Conservation (phyloP, 2,888 invertebrate species). For the Limnephilus marmoratus region DNA sequence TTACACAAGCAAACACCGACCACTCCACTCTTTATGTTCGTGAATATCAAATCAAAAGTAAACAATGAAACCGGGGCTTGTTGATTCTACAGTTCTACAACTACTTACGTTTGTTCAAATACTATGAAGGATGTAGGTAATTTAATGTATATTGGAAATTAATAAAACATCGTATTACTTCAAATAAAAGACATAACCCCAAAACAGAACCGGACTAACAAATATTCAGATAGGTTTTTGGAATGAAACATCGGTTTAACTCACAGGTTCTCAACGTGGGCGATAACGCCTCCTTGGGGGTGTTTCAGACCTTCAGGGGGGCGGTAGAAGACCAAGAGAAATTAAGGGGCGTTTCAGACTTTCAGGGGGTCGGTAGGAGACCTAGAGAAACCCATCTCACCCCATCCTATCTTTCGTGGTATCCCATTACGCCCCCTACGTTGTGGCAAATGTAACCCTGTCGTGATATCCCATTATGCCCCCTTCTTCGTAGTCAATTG, state of each 20-base stretch:
- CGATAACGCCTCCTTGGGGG: no score
- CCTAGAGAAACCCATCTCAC: no score
- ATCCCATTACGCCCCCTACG: no score
- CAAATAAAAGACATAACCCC: neutral
- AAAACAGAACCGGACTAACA: neutral
- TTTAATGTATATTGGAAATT: neutral
- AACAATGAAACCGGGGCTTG: neutral
- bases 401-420: no score
- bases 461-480: no score
- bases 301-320: no score
- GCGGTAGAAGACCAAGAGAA: no score
- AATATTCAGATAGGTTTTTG: neutral
- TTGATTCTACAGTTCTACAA: neutral
- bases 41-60: conserved; percentile 16
- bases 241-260: neutral
- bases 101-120: neutral
- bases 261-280: neutral
- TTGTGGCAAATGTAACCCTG: no score
- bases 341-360: no score
- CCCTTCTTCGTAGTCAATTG: no score
- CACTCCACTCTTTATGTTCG: neutral
- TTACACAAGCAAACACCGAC: neutral
- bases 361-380: no score
- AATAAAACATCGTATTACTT: neutral
- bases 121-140: neutral